Conservation (phyloP, 2,797 vertebrate genomes). For the Pangasius mekongensis region DNA sequence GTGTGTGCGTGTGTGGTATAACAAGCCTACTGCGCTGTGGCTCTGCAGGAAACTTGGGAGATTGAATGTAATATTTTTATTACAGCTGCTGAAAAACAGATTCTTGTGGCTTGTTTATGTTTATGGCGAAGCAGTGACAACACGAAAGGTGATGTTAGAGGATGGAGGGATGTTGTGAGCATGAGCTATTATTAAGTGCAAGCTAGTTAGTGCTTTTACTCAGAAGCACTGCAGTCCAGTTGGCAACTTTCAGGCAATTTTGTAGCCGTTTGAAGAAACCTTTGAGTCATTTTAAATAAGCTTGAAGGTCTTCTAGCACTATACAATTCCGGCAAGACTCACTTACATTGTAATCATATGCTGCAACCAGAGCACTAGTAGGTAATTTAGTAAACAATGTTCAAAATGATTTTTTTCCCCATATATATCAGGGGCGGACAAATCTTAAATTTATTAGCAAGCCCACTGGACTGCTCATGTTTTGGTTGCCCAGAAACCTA, state of each 20-base stretch:
- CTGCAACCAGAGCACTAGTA: neutral
- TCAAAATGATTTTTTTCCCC: neutral
- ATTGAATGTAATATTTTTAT: neutral
- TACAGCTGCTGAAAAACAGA: neutral
- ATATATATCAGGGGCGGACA: too few relatives aligned
- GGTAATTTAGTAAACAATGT: slow-evolving; percentile 7
- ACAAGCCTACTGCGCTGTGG: neutral
- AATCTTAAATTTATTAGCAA: neutral
- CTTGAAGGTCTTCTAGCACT: neutral
- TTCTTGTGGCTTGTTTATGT: too few relatives aligned
- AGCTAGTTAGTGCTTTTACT: slow-evolving; percentile 10
- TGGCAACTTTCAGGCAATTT: slow-evolving; percentile 13
- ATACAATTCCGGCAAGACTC: neutral
- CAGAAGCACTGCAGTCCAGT: neutral
- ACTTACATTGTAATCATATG: neutral
- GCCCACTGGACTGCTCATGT: neutral
- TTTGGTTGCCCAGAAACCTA: neutral
- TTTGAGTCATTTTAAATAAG: neutral
- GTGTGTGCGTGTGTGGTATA: neutral
- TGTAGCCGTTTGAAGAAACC: neutral
- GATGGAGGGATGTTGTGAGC: neutral
- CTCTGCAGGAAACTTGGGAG: neutral
- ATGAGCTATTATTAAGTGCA: neutral
- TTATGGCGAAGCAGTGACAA: neutral
- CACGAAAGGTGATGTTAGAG: neutral